Evolutionary conservation across 2,888 invertebrate species (phyloP).

Genomic region (Parelbella ahira): DNA sequence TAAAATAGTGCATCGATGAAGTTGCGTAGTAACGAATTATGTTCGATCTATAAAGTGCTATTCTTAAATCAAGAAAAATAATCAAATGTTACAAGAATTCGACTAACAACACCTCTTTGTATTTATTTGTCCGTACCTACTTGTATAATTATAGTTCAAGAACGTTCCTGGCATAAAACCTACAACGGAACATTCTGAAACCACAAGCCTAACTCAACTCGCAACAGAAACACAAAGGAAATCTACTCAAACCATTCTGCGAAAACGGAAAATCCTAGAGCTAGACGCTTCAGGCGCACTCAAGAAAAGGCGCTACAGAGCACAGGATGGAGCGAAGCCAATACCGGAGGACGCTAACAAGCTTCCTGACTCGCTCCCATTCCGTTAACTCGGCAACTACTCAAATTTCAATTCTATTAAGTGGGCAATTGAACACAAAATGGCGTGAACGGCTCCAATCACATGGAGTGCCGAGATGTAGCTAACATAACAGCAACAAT

Average conservation of each 20-base stretch:
- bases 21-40: no score
- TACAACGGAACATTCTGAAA: no score
- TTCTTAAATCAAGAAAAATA: no score
- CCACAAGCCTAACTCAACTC: no score
- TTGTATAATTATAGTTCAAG: no score
- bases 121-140: no score
- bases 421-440: constrained; percentile 13
- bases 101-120: no score
- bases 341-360: constrained; percentile 20
- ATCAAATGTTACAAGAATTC: no score
- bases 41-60: no score
- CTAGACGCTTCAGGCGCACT: constrained; percentile 11
- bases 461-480: constrained; percentile 19
- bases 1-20: no score
- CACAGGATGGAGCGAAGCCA: constrained; percentile 21
- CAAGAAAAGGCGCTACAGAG: constrained; percentile 19
- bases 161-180: no score
- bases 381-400: constrained; percentile 20
- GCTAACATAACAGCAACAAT: constrained; percentile 37
- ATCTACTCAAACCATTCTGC: constrained; percentile 6
- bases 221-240: constrained; percentile 1
- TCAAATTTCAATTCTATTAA: constrained; percentile 19
- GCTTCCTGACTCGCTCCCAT: constrained; percentile 21
- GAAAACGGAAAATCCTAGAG: constrained; percentile 2
- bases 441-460: constrained; percentile 2